phyloP scores from a whole-genome alignment of 2,888 invertebrate genomes.

The Eucera pruinosa region DNA sequence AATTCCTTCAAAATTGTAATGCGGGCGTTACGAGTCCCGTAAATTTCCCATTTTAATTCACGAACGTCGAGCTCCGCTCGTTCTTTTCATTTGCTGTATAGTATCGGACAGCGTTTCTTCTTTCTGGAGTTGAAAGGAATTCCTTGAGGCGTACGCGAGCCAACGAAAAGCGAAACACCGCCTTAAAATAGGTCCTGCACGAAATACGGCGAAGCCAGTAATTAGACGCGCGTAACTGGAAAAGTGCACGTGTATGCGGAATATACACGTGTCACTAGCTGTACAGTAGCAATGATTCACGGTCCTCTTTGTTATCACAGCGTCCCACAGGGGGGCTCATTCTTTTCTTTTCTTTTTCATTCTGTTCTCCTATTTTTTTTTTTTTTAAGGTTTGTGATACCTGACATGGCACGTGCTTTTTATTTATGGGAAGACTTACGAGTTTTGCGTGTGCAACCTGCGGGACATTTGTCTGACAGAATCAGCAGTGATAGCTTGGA shows the following conservation, averaged over 20 bases:
- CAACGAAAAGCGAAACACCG: conserved; percentile 4
- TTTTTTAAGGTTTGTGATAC: neutral
- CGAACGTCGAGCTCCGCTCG: neutral
- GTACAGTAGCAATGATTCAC: conserved; percentile 67
- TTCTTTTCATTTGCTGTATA: neutral
- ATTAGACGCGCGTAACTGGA: conserved; percentile 52
- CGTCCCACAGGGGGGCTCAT: conserved; percentile 6
- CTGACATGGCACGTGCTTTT: neutral
- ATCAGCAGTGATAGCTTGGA: neutral
- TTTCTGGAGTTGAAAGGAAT: conserved; percentile 24
- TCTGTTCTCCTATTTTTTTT: neutral
- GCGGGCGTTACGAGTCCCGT: conserved; percentile 13
- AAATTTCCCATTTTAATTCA: conserved; percentile 42
- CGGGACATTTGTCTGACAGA: neutral
- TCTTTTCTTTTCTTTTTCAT: neutral
- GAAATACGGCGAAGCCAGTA: conserved; percentile 30
- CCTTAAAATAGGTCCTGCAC: too few species aligned
- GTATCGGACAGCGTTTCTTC: conserved; percentile 10
- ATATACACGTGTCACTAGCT: conserved; percentile 63
- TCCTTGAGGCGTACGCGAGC: conserved; percentile 29
- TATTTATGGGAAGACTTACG: conserved; percentile 1
- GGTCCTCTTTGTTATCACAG: conserved; percentile 45
- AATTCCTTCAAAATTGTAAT: conserved; percentile 9
- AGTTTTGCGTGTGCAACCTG: neutral
- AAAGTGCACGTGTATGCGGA: too few species aligned